Evolutionary conservation across 1,140 invertebrate genomes (phyloP).

Genomic region (Halyomorpha halys): DNA sequence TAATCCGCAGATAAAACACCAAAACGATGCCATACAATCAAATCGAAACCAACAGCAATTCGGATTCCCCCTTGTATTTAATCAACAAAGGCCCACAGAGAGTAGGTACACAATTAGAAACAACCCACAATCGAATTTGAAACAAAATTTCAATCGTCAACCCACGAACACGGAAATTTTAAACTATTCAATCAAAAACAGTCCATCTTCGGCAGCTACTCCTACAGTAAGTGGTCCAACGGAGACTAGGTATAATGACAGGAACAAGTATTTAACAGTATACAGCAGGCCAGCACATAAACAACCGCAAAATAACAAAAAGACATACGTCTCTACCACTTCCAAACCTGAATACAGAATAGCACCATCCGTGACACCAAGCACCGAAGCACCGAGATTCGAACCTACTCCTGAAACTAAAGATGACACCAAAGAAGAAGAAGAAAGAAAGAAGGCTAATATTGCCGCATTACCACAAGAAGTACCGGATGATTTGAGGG

Average conservation of each 20-base stretch:
- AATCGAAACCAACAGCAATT: no score
- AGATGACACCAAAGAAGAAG: slow-evolving; percentile 32
- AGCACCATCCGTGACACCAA: not conserved
- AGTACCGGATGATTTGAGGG: slow-evolving; percentile 71
- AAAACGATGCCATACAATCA: not conserved
- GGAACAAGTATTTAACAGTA: not conserved
- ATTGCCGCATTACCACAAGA: slow-evolving; percentile 63
- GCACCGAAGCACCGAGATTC: not conserved
- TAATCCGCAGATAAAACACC: not conserved
- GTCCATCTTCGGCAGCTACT: slow-evolving; percentile 1
- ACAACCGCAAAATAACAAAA: not conserved
- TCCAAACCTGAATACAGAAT: not conserved
- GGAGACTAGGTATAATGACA: not conserved
- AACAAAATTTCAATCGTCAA: no score
- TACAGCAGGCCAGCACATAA: not conserved
- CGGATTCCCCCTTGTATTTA: no score
- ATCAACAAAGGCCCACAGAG: no score
- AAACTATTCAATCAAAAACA: slow-evolving; percentile 6
- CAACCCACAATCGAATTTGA: not conserved
- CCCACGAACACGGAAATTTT: not conserved
- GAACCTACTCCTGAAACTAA: slow-evolving; percentile 10
- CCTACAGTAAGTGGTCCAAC: no score
- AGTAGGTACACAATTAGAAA: no score
- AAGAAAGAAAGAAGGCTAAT: slow-evolving; percentile 44
- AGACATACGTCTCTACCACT: no score